Conservation (phyloP, 2,888 invertebrate genomes). For the Pinctada fucata region DNA sequence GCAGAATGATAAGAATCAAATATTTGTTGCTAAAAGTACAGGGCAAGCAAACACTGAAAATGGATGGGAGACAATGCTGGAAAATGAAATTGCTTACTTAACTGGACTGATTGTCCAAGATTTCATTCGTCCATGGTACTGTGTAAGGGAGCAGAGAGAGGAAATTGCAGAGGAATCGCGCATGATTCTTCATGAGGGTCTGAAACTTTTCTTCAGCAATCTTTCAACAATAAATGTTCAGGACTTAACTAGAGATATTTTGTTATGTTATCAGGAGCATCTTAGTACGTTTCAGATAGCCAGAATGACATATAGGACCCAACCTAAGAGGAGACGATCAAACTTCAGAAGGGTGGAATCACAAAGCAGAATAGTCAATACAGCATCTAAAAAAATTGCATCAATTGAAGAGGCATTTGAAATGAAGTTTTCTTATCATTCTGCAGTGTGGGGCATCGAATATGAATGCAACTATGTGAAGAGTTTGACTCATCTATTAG, state of each 20-base stretch:
- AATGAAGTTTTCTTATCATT: conserved; percentile 42
- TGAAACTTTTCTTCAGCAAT: conserved; percentile 43
- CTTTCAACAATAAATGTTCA: conserved; percentile 42
- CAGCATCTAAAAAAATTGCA: conserved; percentile 16
- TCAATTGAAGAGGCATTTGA: conserved; percentile 47
- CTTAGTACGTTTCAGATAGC: conserved; percentile 34
- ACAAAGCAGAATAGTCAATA: neutral
- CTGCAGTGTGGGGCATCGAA: conserved; percentile 39
- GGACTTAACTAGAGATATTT: conserved; percentile 27
- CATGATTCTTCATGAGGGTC: conserved; percentile 45
- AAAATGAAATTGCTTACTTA: conserved; percentile 29
- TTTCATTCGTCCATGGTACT: conserved; percentile 66
- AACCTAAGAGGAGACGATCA: conserved; percentile 30
- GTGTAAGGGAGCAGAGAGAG: conserved; percentile 53
- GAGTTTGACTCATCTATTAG: conserved; percentile 34
- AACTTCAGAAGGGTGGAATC: conserved; percentile 10
- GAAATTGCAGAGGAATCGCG: conserved; percentile 55
- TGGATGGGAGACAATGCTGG: neutral
- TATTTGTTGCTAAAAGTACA: neutral
- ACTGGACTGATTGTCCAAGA: conserved; percentile 50
- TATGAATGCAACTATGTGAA: conserved; percentile 45
- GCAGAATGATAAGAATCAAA: neutral
- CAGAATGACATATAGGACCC: conserved; percentile 27
- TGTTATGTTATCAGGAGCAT: conserved; percentile 28
- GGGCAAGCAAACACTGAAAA: neutral